Conservation (phyloP, 1,140 invertebrate genomes). For the Drosophila hydei region DNA sequence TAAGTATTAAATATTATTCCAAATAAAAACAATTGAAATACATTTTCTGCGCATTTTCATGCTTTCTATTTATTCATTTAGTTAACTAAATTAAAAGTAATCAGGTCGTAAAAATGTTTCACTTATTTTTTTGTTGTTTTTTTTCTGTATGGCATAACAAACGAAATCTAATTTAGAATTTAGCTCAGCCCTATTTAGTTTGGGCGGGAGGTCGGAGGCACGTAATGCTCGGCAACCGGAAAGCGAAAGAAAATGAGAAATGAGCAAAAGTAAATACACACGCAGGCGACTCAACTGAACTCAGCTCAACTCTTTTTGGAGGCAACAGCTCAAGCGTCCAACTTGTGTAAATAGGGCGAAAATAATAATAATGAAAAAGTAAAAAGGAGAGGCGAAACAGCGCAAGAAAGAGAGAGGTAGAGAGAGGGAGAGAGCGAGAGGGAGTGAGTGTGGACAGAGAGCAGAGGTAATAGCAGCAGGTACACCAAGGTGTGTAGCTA, state of each 20-base stretch:
- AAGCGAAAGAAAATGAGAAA: constrained; percentile 72
- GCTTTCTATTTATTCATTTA: neutral
- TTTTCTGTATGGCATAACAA: constrained; percentile 37
- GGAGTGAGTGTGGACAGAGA: neutral
- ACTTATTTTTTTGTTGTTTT: neutral
- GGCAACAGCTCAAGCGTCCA: constrained; percentile 45
- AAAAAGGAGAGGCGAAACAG: neutral
- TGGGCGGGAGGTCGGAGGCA: constrained; percentile 25
- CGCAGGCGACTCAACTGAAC: constrained; percentile 16
- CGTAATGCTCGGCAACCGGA: constrained; percentile 32
- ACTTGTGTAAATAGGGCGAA: constrained; percentile 55
- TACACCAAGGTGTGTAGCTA: constrained; percentile 39
- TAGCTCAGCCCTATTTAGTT: constrained; percentile 56
- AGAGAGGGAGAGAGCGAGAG: neutral
- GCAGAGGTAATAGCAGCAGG: constrained; percentile 1
- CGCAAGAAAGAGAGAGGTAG: neutral
- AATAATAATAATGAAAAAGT: constrained; percentile 31
- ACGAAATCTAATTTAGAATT: constrained; percentile 65
- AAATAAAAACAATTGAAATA: too few species aligned
- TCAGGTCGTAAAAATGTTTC: neutral
- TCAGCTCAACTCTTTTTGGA: constrained; percentile 41
- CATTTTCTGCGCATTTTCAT: too few species aligned
- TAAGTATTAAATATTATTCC: too few species aligned
- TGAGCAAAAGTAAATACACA: constrained; percentile 63
- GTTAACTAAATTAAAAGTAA: constrained; percentile 13